Evolutionary conservation across 1,140 invertebrate species (phyloP), one percentile per base, ranked within the genome.

Genomic region (Zaprionus inermis): DNA sequence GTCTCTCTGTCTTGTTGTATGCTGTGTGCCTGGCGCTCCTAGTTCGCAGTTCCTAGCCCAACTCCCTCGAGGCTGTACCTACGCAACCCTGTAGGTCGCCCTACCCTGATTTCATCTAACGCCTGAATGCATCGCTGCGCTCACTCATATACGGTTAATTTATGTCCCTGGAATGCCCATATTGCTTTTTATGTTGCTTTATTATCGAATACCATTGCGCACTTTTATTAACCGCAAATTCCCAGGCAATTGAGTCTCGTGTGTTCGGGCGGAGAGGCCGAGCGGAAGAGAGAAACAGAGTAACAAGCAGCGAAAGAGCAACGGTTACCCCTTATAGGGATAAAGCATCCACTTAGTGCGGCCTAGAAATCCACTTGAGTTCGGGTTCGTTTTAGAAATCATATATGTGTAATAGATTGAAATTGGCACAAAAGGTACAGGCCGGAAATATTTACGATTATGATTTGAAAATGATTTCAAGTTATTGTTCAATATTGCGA

Each of bases 171-270:
- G 57, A 20, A 41, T 52, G 18, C 49, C 49, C 36, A 67, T 63
- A 60, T 72, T 66, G 34, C 36, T 58, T 59, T 67, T 65, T 46
- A 61, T 56, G 68, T 55, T 49, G 46, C 51, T 49, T 57, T 60
- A 73, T 71, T 71, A 71, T 65, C 58, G 55, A 28, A 65, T 75
- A 46, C 55, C 46, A 34, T 57, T 28, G 16, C 51, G 30, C 61
- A 74, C 32, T 67, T 79, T 73, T 79, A 70, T 75, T 71, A 72
- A 84, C 82, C 81, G 52, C 81, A 83, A 69, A 77, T 80, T 83
- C 81, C 78, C 81, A 84, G 83, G 72, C 81, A 78, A 83, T 83
- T 83, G 81, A 76, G 57, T 38, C 44, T 52, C 52, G 32, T 57
- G 56, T 24, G 44, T 30, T 49, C 56, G 44, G 10, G 5, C 10